Percentiles rank a stretch among this genome's conserved stretches.
Conservation (phyloP, 2,888 invertebrate genomes). For the Metallyticus violacea region DNA sequence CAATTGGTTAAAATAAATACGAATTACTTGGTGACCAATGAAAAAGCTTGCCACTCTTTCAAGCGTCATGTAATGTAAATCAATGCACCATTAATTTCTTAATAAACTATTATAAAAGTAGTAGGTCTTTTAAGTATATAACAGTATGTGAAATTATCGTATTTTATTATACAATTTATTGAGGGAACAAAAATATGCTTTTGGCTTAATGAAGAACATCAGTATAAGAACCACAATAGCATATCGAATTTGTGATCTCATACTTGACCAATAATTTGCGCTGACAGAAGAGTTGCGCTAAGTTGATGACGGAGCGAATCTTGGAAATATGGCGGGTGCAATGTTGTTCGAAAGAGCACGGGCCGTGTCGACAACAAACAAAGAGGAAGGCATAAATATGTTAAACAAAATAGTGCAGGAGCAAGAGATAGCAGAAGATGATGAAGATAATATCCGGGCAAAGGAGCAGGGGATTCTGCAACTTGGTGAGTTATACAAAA, state of each 20-base stretch:
- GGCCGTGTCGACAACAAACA: conserved; percentile 69
- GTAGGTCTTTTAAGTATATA: no score
- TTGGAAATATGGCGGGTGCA: conserved; percentile 77
- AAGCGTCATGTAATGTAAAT: neutral
- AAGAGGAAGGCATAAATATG: conserved; percentile 71
- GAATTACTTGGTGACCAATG: neutral
- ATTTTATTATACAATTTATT: neutral
- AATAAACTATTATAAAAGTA: no score
- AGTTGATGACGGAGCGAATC: conserved; percentile 50
- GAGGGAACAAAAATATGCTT: neutral
- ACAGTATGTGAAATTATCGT: neutral
- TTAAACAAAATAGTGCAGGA: conserved; percentile 76
- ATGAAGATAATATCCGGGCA: conserved; percentile 86
- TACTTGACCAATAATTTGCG: neutral
- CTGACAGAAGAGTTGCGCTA: neutral
- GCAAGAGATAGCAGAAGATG: conserved; percentile 72
- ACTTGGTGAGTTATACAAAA: conserved; percentile 87
- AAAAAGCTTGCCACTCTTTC: neutral
- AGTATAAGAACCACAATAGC: neutral
- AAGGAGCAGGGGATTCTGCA: conserved; percentile 94
- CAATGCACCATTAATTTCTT: neutral
- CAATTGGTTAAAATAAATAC: neutral
- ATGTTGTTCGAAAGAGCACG: conserved; percentile 85
- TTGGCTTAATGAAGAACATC: neutral
- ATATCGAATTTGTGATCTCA: neutral